Evolutionary conservation across 2,888 invertebrate species (phyloP), one percentile per base, ranked within the genome.

Genomic region (Drosophila colorata): DNA sequence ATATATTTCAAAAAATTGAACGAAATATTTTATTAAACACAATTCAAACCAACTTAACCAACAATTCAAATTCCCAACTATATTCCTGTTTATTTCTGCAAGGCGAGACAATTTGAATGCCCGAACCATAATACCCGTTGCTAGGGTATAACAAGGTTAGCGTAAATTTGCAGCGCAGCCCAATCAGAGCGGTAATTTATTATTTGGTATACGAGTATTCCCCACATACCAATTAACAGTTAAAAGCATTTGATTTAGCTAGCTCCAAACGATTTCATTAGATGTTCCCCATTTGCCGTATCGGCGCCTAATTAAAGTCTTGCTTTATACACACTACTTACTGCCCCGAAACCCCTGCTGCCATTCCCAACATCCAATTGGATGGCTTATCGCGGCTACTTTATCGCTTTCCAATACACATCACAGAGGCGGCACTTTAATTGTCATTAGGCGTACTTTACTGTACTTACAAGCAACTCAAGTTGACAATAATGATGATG

Each of bases 361-460:
- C 33, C 11, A 35, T 3, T 9, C 38, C 14, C 37, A 20, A 57
- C 18, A n/a, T 13, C 9, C 38, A 18, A 58, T 67, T 67, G 70
- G 80, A 58, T 43, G 58, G 58, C 72, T 85, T 85, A 81, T 76
- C 65, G 65, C 52, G 48, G 48, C 71, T 49, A 69, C 69, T 83
- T 78, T 79, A 83, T 87, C 86, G 88, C 67, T 79, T 87, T 72
- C 82, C 88, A 85, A 83, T 83, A 87, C 65, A 65, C 78, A 78
- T 63, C 55, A 55, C 33, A 44, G 43, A 25, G 44, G 60, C 67
- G 60, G 59, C 69, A 82, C 84, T 83, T 83, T 83, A 85, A 87
- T 79, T 87, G 83, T 83, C 82, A 87, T 83, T 85, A 87, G 74
- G 65, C 68, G 63, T 63, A 74, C 88, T 83, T 70, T 64, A 74